These are phyloP conservation scores for Perca flavescens DNA, from an alignment of 2,113 vertebrate species.

Conservation along the genomic window DNA sequence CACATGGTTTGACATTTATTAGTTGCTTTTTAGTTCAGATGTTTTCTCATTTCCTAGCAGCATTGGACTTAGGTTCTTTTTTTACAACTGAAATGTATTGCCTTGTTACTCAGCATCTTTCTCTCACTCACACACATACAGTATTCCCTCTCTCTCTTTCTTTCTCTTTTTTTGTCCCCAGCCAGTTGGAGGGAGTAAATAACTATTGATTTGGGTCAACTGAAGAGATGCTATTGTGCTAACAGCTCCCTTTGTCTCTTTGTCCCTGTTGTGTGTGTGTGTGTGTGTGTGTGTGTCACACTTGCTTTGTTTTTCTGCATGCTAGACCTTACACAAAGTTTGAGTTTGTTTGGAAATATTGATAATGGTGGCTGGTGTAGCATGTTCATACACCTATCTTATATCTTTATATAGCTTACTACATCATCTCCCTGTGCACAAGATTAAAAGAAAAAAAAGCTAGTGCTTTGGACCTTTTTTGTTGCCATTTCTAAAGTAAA, in stretches of 20 bases:
- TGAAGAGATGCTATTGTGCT: constrained; percentile 61
- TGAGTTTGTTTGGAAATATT: constrained; percentile 29
- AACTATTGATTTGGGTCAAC: constrained; percentile 73
- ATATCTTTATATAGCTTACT: constrained; percentile 6
- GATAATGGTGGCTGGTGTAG: neutral
- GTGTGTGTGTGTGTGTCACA: constrained; percentile 11
- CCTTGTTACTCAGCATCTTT: constrained; percentile 72
- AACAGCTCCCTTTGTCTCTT: constrained; percentile 58
- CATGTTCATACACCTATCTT: neutral
- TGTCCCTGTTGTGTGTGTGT: constrained; percentile 38
- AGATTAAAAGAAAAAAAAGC: neutral
- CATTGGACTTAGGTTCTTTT: constrained; percentile 46
- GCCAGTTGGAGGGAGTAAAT: constrained; percentile 77
- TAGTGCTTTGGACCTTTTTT: neutral
- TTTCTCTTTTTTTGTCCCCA: constrained; percentile 50
- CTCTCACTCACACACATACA: constrained; percentile 55
- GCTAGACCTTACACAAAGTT: constrained; percentile 26
- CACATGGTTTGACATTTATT: constrained; percentile 71
- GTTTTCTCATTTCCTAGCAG: constrained; percentile 73
- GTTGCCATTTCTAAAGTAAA: neutral
- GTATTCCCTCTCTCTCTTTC: constrained; percentile 11
- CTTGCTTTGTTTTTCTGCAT: constrained; percentile 17
- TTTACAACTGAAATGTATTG: constrained; percentile 71
- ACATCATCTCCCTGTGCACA: constrained; percentile 1
- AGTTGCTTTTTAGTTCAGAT: constrained; percentile 72